These are phyloP conservation scores for Patella vulgata DNA, from an alignment of 1,140 invertebrate species.

Conservation along the genomic window DNA sequence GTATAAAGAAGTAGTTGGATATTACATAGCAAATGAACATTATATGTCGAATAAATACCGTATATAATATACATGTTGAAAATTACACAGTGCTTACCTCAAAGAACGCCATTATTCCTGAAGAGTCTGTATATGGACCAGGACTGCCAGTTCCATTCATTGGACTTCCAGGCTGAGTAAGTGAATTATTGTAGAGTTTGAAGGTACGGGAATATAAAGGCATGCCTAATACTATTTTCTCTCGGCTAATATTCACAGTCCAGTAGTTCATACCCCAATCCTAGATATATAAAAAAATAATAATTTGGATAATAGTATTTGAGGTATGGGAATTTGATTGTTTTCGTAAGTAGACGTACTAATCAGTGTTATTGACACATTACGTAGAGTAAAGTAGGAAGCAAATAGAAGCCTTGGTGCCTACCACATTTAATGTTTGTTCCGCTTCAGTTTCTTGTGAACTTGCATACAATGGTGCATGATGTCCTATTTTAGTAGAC, in stretches of 20 bases:
- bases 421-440: background rate
- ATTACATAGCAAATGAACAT: too few species aligned
- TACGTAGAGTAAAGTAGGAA: slow-evolving; percentile 1
- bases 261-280: too few species aligned
- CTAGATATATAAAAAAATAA: too few species aligned
- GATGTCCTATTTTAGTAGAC: background rate
- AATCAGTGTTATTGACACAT: too few species aligned
- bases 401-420: background rate
- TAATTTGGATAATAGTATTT: too few species aligned
- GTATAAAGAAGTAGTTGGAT: too few species aligned
- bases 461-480: background rate
- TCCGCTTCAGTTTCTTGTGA: background rate
- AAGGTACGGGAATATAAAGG: slow-evolving; percentile 8
- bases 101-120: slow-evolving; percentile 13
- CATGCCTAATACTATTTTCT: slow-evolving; percentile 10
- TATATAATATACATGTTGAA: too few species aligned
- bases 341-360: too few species aligned
- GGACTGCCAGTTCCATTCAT: slow-evolving; percentile 6
- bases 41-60: too few species aligned
- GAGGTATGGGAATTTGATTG: too few species aligned
- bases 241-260: background rate
- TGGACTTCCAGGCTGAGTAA: background rate
- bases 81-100: too few species aligned
- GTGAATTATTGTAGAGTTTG: slow-evolving; percentile 1
- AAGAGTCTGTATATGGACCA: slow-evolving; percentile 6